These are phyloP conservation scores for Stenodema calcarata DNA, from an alignment of 2,888 invertebrate genomes.

Conservation along the genomic window DNA sequence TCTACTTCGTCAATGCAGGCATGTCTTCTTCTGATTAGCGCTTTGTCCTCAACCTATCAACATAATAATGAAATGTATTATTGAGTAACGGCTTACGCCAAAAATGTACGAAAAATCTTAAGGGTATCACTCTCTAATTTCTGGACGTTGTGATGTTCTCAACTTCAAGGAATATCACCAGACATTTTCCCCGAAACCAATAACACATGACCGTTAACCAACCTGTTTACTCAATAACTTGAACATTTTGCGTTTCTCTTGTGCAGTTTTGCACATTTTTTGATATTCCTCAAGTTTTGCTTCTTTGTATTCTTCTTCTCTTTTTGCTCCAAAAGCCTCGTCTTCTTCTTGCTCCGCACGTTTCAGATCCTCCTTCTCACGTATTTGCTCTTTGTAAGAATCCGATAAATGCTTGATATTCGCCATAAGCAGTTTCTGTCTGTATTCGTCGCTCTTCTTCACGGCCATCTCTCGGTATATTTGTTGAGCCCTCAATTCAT, in stretches of 20 bases:
- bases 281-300: not conserved
- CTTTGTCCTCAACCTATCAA: not conserved
- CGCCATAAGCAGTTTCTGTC: not conserved
- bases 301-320: not conserved
- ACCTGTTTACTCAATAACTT: not conserved
- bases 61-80: no score
- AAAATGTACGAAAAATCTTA: no score
- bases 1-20: not conserved
- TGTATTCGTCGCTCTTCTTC: constrained; percentile 29
- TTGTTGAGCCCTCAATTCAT: not conserved
- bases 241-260: not conserved
- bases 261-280: not conserved
- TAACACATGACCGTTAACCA: no score
- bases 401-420: not conserved
- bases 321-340: constrained; percentile 1
- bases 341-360: constrained; percentile 36
- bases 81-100: no score
- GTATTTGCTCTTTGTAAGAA: constrained; percentile 39
- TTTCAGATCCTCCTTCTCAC: constrained; percentile 28
- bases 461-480: not conserved
- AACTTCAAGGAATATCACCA: no score
- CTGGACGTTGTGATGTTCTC: no score
- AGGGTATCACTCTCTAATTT: no score
- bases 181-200: no score
- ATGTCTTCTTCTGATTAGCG: not conserved